Conservation (phyloP, 2,888 invertebrate genomes). For the Holacanthella duospinosa region DNA sequence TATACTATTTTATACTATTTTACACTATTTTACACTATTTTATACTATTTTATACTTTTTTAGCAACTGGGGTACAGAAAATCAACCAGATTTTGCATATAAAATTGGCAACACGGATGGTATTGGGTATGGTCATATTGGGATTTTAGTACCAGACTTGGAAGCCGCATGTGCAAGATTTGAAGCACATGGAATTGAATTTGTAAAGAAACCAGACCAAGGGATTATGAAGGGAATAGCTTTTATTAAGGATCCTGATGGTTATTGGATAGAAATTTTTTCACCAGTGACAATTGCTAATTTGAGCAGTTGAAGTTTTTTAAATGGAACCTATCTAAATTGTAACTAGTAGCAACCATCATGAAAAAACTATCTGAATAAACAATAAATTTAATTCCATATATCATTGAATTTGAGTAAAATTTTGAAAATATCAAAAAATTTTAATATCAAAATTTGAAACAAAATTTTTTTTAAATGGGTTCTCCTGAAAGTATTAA, state of each 20-base stretch:
- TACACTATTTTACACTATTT: no score
- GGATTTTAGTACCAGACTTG: slow-evolving; percentile 79
- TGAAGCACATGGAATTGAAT: slow-evolving; percentile 72
- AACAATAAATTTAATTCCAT: no score
- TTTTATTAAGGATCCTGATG: slow-evolving; percentile 90
- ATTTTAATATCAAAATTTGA: no score
- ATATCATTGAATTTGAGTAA: no score
- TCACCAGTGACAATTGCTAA: slow-evolving; percentile 21
- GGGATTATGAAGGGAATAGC: slow-evolving; percentile 86
- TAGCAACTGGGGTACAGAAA: slow-evolving; percentile 93
- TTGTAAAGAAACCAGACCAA: slow-evolving; percentile 78
- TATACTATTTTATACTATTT: background rate
- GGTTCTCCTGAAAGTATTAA: no score
- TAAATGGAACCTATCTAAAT: no score
- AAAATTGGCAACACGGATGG: slow-evolving; percentile 78
- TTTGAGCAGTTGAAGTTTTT: background rate
- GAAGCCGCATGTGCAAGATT: slow-evolving; percentile 77
- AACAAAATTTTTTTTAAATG: no score
- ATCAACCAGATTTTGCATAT: slow-evolving; percentile 62
- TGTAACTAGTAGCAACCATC: no score
- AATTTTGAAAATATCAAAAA: no score
- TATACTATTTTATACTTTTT: slow-evolving; percentile 40
- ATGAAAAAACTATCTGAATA: no score
- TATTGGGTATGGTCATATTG: slow-evolving; percentile 61
- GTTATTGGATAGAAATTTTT: slow-evolving; percentile 91